Evolutionary conservation across 2,113 vertebrate species (phyloP), one percentile per base, ranked within the genome.

Genomic region (Dendrocopos noguchii): DNA sequence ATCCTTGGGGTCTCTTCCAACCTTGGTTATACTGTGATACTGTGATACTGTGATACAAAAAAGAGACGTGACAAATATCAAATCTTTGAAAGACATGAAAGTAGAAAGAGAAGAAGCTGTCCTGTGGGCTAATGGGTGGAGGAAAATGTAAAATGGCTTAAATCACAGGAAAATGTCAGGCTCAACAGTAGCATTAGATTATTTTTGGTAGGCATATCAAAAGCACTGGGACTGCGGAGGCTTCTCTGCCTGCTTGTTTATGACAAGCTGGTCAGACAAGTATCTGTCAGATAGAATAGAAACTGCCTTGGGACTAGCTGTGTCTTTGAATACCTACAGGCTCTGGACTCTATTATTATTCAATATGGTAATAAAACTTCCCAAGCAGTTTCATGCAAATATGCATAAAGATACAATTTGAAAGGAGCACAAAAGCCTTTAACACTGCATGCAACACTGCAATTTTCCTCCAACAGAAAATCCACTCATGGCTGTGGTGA

Each of bases 351-450:
- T 74, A 33, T 89, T 74, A 33, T 89, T 90, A 64, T 90, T 93
- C 72, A 74, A 33, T 47, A 57, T 25, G 34, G 17, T 89, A 87
- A 81, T 93, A 95, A 94, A 88, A 81, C 27, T 89, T 89, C 39
- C 56, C 12, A 65, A 90, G 28, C 29, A 79, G 22, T 79, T 78
- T 83, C 27, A 55, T 84, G 66, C 56, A 91, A 94, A 72, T 83
- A 47, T 47, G 20, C 21, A 28, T 78, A 53, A 60, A 81, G 81
- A 70, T 64, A 44, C 42, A 81, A 74, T 76, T 93, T 64, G 92
- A 85, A 84, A 50, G 55, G 39, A 67, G 7, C 74, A 63, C 70
- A 80, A 80, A 90, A 81, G 46, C 76, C 55, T 92, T 94, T 7
- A 13, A 68, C 79, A 85, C 42, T 83, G 65, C 56, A 56, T 21